Evolutionary conservation across 2,113 vertebrate species (phyloP), one percentile per base, ranked within the genome.

Genomic region (Sinocyclocheilus grahami): DNA sequence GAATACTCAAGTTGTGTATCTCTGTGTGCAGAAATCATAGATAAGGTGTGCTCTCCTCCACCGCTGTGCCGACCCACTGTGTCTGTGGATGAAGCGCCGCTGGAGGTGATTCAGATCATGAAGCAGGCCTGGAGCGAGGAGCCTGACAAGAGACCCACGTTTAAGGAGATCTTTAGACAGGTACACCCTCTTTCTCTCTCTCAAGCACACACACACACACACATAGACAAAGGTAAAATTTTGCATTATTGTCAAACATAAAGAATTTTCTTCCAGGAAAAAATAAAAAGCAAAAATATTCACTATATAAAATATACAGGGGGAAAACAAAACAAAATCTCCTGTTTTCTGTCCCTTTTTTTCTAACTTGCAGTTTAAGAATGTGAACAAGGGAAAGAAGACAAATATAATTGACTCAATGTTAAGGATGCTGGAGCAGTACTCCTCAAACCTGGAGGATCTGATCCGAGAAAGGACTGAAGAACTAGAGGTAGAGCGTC

Each of bases 361-460:
- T 24, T 84, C 4, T 85, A 39, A 22, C 39, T 30, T 42, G 37
- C 86, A 97, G 97, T 97, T 98, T 92, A 97, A 97, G 91, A 92
- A 33, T 80, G 93, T 96, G 90, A 96, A 96, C 86, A 97, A 96
- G 42, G 97, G 96, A 1, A 95, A 96, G 76, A 98, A 97, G 90
- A 97, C 92, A 0, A 98, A 97, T 90, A 97, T 98, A 67, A 98
- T 97, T 0, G 97, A 98, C 92, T 97, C 97, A 0, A 98, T 98
- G 97, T 93, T 98, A 42, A 93, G 96, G 48, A 97, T 98, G 97
- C 89, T 98, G 90, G 97, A 98, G 78, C 97, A 98, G 62, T 98
- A 98, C 87, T 97, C 97, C 22, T 95, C 96, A 62, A 98, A 98
- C 91, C 89, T 98, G 91, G 97, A 98, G 88, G 97, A 97, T 87